Evolutionary conservation across 2,113 vertebrate species (phyloP).

Genomic region (Upupa epops): DNA sequence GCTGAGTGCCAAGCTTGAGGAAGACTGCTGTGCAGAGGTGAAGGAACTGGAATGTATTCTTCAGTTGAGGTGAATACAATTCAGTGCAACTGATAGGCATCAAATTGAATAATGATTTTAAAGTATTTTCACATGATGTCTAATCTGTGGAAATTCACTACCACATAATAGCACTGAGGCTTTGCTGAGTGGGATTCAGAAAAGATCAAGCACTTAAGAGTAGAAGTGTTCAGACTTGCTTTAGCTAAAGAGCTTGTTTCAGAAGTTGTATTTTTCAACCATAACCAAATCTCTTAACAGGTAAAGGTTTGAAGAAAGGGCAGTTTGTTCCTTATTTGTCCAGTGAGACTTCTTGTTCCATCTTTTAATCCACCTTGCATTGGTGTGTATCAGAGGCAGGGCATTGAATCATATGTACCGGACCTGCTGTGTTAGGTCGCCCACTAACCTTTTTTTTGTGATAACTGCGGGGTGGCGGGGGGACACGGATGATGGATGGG

Average conservation of each 20-base stretch:
- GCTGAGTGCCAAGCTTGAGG: constrained; percentile 42
- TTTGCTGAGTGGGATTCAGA: constrained; percentile 30
- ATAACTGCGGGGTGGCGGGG: no score
- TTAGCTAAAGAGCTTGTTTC: constrained; percentile 1
- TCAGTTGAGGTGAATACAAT: constrained; percentile 42
- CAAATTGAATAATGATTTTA: constrained; percentile 63
- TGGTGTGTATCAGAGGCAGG: neutral
- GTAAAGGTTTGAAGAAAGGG: neutral
- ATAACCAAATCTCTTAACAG: neutral
- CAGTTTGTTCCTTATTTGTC: neutral
- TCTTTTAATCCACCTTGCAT: neutral
- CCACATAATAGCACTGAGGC: constrained; percentile 59
- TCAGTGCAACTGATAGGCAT: constrained; percentile 67
- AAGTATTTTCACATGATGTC: constrained; percentile 67
- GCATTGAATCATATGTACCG: neutral
- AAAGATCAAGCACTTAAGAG: constrained; percentile 46
- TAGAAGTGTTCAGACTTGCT: constrained; percentile 63
- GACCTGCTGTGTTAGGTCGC: neutral
- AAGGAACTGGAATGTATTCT: constrained; percentile 38
- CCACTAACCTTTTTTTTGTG: neutral
- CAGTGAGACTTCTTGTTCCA: neutral
- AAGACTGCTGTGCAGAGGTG: constrained; percentile 6
- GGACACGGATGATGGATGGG: no score
- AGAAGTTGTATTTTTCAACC: constrained; percentile 21
- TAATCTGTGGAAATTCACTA: constrained; percentile 67